phyloP scores from a whole-genome alignment of 2,113 vertebrate genomes.

The Aspiorhynchus laticeps region DNA sequence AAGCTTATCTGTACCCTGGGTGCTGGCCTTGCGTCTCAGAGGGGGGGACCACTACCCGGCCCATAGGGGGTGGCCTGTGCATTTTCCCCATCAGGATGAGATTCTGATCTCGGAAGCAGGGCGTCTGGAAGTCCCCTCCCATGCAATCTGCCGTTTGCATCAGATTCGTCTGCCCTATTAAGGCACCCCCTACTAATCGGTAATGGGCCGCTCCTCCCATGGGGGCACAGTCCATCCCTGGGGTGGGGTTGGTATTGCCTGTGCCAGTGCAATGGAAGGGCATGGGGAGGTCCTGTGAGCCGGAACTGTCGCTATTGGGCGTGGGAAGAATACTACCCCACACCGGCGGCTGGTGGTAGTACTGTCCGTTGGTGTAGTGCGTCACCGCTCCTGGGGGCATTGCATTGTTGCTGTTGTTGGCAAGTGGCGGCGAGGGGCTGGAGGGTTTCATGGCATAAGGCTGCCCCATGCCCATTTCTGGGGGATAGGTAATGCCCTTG shows the following conservation, averaged over 20 bases:
- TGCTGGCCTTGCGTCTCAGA: slow-evolving; percentile 96
- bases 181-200: slow-evolving; percentile 76
- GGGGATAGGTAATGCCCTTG: slow-evolving; percentile 86
- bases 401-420: slow-evolving; percentile 82
- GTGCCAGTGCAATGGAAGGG: slow-evolving; percentile 86
- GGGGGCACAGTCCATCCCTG: slow-evolving; percentile 87
- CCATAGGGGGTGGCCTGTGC: slow-evolving; percentile 90
- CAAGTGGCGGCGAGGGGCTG: slow-evolving; percentile 90
- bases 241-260: slow-evolving; percentile 75
- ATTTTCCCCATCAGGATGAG: slow-evolving; percentile 93
- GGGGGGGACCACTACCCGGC: slow-evolving; percentile 74
- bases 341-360: slow-evolving; percentile 88
- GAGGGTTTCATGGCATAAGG: slow-evolving; percentile 91
- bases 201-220: slow-evolving; percentile 84
- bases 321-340: slow-evolving; percentile 98
- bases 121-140: slow-evolving; percentile 95
- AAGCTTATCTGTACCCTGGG: slow-evolving; percentile 99
- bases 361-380: slow-evolving; percentile 92
- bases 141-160: slow-evolving; percentile 98
- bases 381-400: slow-evolving; percentile 87
- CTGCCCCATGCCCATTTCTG: slow-evolving; percentile 93
- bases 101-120: slow-evolving; percentile 98
- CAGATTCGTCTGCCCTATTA: slow-evolving; percentile 88
- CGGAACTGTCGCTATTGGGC: slow-evolving; percentile 98
- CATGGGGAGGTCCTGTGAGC: slow-evolving; percentile 94